A percentile compares a stretch with the other conserved stretches of the same genome.
Evolutionary conservation across 2,888 invertebrate species (phyloP).

Genomic region (Camponotus fellah): DNA sequence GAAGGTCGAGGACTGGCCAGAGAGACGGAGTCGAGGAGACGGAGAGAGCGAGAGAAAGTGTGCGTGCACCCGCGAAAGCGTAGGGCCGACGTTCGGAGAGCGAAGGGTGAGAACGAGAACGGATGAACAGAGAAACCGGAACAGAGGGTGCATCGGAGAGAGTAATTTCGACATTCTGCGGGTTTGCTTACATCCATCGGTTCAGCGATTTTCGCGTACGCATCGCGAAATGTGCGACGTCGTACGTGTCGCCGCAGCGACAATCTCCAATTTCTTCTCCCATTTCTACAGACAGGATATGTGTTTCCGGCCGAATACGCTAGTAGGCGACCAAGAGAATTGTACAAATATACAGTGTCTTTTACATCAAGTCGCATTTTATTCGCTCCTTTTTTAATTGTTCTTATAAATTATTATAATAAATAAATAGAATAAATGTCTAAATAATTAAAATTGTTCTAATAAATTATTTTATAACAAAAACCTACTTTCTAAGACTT

Average conservation of each 20-base stretch:
- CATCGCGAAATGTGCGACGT: conserved; percentile 65
- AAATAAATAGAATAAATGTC: too few relatives aligned
- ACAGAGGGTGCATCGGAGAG: conserved; percentile 83
- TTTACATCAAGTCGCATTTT: background rate
- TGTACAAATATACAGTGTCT: background rate
- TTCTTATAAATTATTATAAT: background rate
- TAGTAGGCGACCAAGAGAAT: background rate
- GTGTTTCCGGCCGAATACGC: conserved; percentile 10
- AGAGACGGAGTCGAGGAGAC: conserved; percentile 52
- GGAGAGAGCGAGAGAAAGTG: conserved; percentile 45
- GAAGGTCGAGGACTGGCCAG: conserved; percentile 78
- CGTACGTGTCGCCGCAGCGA: conserved; percentile 29
- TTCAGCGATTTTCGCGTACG: conserved; percentile 78
- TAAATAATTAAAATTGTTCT: background rate
- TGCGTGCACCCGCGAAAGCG: conserved; percentile 54
- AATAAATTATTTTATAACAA: background rate
- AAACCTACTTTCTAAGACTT: background rate
- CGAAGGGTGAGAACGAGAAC: conserved; percentile 75
- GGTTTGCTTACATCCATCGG: conserved; percentile 84
- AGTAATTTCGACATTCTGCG: conserved; percentile 85
- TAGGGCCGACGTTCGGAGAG: conserved; percentile 58
- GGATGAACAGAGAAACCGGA: conserved; percentile 77
- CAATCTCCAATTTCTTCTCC: conserved; percentile 46
- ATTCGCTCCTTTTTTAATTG: background rate
- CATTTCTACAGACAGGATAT: conserved; percentile 25